phyloP scores from a whole-genome alignment of 1,140 invertebrate species.

The Pseudomyrmex sp. region DNA sequence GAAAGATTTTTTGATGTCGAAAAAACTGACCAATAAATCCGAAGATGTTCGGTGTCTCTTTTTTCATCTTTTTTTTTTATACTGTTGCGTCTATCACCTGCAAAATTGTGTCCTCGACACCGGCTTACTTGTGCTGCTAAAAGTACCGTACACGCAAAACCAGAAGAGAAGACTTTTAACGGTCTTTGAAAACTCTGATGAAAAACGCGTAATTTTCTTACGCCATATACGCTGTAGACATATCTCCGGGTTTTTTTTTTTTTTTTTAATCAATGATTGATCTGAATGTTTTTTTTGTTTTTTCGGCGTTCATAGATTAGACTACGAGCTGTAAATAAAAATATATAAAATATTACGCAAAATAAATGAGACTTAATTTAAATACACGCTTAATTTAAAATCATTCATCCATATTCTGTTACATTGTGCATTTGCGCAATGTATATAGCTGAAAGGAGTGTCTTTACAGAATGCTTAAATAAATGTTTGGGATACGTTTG shows the following conservation, averaged over 20 bases:
- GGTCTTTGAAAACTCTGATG: neutral
- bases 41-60: constrained; percentile 61
- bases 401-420: neutral
- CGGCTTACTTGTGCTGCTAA: neutral
- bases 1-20: neutral
- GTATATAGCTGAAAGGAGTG: too few relatives aligned
- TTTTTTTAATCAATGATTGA: too few relatives aligned
- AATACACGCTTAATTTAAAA: constrained; percentile 33
- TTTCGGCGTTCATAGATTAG: constrained; percentile 32
- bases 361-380: constrained; percentile 59
- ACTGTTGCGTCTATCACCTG: constrained; percentile 31
- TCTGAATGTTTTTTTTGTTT: constrained; percentile 7
- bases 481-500: too few relatives aligned
- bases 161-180: neutral
- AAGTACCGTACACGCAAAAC: constrained; percentile 1
- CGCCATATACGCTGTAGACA: neutral
- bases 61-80: constrained; percentile 53
- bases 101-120: constrained; percentile 42
- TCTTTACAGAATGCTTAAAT: too few relatives aligned
- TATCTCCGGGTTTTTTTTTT: neutral
- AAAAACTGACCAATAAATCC: constrained; percentile 43
- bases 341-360: constrained; percentile 53
- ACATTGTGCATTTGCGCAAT: too few relatives aligned
- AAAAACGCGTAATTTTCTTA: neutral
- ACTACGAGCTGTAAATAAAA: constrained; percentile 51